These are phyloP conservation scores for Volucella zonaria DNA, from an alignment of 2,888 invertebrate species.

Conservation along the genomic window DNA sequence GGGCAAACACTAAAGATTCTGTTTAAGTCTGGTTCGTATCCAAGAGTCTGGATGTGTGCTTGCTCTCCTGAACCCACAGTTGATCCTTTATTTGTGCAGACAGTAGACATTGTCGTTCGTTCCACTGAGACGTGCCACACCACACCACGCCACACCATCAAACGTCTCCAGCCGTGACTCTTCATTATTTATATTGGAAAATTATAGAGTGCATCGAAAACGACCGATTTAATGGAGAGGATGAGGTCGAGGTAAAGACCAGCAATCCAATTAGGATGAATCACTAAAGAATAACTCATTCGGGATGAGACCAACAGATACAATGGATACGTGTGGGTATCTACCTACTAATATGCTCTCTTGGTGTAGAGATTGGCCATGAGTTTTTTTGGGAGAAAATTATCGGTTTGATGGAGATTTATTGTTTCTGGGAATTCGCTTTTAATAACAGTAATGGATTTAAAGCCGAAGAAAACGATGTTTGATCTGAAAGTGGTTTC, in stretches of 20 bases:
- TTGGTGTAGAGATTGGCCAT: slow-evolving; percentile 39
- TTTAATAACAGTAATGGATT: slow-evolving; percentile 52
- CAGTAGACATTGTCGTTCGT: slow-evolving; percentile 56
- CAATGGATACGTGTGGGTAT: not conserved
- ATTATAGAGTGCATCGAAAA: slow-evolving; percentile 73
- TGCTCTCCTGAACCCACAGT: slow-evolving; percentile 12
- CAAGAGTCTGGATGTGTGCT: slow-evolving; percentile 19
- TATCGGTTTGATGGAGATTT: slow-evolving; percentile 71
- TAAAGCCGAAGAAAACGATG: slow-evolving; percentile 35
- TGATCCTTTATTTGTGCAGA: slow-evolving; percentile 66
- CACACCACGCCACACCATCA: slow-evolving; percentile 17
- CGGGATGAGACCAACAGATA: slow-evolving; percentile 44
- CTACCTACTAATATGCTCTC: slow-evolving; percentile 4
- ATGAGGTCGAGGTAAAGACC: slow-evolving; percentile 45
- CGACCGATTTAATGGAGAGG: slow-evolving; percentile 48
- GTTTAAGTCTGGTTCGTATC: slow-evolving; percentile 40
- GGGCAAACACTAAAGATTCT: slow-evolving; percentile 52
- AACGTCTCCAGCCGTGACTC: slow-evolving; percentile 54
- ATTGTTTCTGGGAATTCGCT: slow-evolving; percentile 65
- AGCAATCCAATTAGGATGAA: slow-evolving; percentile 73
- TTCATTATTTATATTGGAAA: slow-evolving; percentile 74
- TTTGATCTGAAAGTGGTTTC: slow-evolving; percentile 40
- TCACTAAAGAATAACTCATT: slow-evolving; percentile 65
- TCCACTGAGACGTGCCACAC: slow-evolving; percentile 43
- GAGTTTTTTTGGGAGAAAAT: slow-evolving; percentile 50